phyloP scores from a whole-genome alignment of 2,797 vertebrate genomes.

The Botia almorhae region DNA sequence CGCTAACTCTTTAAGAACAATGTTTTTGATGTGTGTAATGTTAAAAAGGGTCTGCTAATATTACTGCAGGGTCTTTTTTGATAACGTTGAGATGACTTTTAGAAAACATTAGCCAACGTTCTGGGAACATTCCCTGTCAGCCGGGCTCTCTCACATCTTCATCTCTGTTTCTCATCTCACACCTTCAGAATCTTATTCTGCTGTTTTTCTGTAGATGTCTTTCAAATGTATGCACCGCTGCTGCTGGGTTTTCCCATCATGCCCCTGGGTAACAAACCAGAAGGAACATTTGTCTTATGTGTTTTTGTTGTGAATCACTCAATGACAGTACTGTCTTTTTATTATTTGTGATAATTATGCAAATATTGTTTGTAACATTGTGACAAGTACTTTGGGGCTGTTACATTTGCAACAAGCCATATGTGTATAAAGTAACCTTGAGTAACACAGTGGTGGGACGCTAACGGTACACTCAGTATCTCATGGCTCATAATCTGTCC shows the following conservation, averaged over 20 bases:
- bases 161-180: not conserved
- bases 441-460: constrained; percentile 20
- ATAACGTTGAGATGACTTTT: no score
- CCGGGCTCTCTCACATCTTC: not conserved
- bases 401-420: constrained; percentile 46
- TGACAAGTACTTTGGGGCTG: constrained; percentile 4
- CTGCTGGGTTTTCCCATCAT: constrained; percentile 1
- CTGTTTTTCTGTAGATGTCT: constrained; percentile 1
- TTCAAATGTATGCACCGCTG: not conserved
- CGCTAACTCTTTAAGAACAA: no score
- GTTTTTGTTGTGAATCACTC: constrained; percentile 1
- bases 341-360: not conserved
- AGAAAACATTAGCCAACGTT: no score
- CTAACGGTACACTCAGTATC: constrained; percentile 23
- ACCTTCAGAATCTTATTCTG: constrained; percentile 13
- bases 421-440: constrained; percentile 34
- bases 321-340: not conserved
- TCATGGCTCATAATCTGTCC: constrained; percentile 33
- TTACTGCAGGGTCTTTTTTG: no score
- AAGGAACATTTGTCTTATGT: not conserved
- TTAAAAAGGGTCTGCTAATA: no score
- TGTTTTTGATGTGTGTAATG: no score
- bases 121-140: no score
- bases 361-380: constrained; percentile 10
- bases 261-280: not conserved